These are phyloP conservation scores for Centruroides sculpturatus DNA, from an alignment of 1,140 invertebrate genomes.

Conservation along the genomic window DNA sequence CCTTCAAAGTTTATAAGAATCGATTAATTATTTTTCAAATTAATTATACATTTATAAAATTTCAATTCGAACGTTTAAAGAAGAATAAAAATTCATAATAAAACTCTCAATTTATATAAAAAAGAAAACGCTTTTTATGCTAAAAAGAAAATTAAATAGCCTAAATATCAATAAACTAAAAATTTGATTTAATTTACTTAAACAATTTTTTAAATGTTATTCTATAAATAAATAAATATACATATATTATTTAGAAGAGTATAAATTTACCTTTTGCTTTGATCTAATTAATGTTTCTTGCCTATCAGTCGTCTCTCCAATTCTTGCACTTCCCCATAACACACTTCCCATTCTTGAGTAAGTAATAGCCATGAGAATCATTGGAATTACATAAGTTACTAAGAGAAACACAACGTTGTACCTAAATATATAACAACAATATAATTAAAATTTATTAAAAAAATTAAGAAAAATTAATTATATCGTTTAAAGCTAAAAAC, in stretches of 20 bases:
- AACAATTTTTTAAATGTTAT: background rate
- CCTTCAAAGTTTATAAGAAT: too few relatives aligned
- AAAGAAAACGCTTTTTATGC: too few relatives aligned
- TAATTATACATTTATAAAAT: too few relatives aligned
- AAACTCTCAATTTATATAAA: too few relatives aligned
- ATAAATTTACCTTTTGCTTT: conserved; percentile 64
- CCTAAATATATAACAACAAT: conserved; percentile 33
- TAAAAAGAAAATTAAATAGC: too few relatives aligned
- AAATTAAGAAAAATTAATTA: too few relatives aligned
- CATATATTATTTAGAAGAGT: background rate
- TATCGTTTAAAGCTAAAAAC: too few relatives aligned
- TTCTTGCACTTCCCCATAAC: conserved; percentile 80
- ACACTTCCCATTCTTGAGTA: conserved; percentile 66
- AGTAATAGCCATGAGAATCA: conserved; percentile 70
- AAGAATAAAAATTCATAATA: too few relatives aligned
- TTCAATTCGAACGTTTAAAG: too few relatives aligned
- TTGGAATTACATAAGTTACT: conserved; percentile 75
- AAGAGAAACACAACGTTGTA: conserved; percentile 78
- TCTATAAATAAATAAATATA: background rate
- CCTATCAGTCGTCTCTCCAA: conserved; percentile 70
- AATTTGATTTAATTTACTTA: background rate
- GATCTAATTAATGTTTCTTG: conserved; percentile 69
- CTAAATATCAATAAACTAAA: background rate
- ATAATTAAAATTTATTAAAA: too few relatives aligned
- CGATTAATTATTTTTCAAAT: too few relatives aligned